phyloP scores from a whole-genome alignment of 92 coral and sea anemone species.

The Zoanthus gigantus region DNA sequence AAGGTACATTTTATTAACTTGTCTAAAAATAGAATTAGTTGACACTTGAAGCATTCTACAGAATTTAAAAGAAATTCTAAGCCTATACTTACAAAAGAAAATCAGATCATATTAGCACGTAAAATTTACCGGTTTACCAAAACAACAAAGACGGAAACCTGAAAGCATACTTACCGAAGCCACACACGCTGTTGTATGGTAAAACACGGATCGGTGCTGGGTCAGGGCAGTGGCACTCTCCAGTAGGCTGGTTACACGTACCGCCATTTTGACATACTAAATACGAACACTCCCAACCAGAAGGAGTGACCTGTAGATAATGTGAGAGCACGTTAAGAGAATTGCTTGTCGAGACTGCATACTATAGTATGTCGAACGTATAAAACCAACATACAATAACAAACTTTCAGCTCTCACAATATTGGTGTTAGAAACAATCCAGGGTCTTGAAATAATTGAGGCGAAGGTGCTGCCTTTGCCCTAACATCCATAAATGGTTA shows the following conservation, averaged over 20 bases:
- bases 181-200: constrained; percentile 5
- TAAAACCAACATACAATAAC: too few relatives aligned
- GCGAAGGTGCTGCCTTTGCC: too few relatives aligned
- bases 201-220: background rate
- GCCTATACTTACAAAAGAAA: background rate
- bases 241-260: background rate
- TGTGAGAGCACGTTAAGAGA: background rate
- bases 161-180: background rate
- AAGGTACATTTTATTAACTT: too few relatives aligned
- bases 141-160: background rate
- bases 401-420: too few relatives aligned
- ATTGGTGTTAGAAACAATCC: too few relatives aligned
- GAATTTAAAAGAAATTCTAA: background rate
- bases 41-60: too few relatives aligned
- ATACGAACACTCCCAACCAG: constrained; percentile 13
- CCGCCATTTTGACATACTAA: constrained; percentile 17
- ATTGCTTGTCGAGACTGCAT: too few relatives aligned
- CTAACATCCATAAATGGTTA: too few relatives aligned
- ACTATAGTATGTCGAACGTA: too few relatives aligned
- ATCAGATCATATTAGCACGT: background rate
- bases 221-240: background rate
- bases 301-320: background rate
- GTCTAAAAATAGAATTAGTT: too few relatives aligned
- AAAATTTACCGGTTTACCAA: background rate
- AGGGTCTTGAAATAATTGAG: too few relatives aligned